Conservation (phyloP, 2,888 invertebrate genomes). For the Prosopocoilus inquinatus region DNA sequence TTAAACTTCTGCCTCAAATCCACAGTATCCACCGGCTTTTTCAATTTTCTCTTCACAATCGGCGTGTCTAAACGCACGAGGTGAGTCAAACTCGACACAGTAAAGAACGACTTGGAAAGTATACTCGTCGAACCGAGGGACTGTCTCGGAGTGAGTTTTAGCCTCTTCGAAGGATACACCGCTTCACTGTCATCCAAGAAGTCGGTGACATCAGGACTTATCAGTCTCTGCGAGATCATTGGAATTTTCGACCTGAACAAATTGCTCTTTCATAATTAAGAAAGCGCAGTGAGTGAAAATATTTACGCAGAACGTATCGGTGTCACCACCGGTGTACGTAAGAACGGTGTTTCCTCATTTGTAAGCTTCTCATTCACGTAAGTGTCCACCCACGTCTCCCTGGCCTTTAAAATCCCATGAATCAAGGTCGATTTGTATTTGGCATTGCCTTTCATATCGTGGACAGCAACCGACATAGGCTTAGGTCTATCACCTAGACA, state of each 20-base stretch:
- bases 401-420: slow-evolving; percentile 51
- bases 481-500: slow-evolving; percentile 56
- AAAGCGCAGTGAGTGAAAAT: neutral
- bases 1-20: slow-evolving; percentile 27
- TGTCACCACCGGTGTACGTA: slow-evolving; percentile 57
- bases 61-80: slow-evolving; percentile 56
- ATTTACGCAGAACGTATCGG: slow-evolving; percentile 30
- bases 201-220: slow-evolving; percentile 10
- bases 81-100: neutral
- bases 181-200: slow-evolving; percentile 21
- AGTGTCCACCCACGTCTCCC: slow-evolving; percentile 51
- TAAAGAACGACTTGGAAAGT: neutral
- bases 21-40: slow-evolving; percentile 24
- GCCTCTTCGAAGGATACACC: slow-evolving; percentile 29
- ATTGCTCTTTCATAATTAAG: neutral
- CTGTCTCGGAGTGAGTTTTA: slow-evolving; percentile 23
- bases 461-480: slow-evolving; percentile 61
- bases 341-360: slow-evolving; percentile 60
- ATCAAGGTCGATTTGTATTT: slow-evolving; percentile 52
- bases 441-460: slow-evolving; percentile 43
- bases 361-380: slow-evolving; percentile 40
- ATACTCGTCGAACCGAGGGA: slow-evolving; percentile 7
- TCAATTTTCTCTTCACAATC: slow-evolving; percentile 50
- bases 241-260: slow-evolving; percentile 20
- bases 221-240: slow-evolving; percentile 31